Evolutionary conservation across 1,140 invertebrate species (phyloP).

Genomic region (Calliopsis andreniformis): DNA sequence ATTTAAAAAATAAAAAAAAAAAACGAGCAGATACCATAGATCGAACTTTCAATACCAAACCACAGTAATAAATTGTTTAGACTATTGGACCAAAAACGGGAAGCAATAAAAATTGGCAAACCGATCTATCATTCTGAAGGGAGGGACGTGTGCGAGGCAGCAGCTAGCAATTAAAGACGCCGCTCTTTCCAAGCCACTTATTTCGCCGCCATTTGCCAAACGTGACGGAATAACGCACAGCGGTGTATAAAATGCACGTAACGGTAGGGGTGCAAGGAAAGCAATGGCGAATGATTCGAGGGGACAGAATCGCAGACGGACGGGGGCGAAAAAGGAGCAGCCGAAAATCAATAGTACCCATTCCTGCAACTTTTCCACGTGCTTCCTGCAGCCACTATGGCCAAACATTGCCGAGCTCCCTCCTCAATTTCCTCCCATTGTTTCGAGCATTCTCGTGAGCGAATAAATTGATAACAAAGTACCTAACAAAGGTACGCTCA

Average conservation of each 20-base stretch:
- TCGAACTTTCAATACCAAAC: background rate
- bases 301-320: conserved; percentile 58
- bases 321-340: conserved; percentile 63
- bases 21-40: no score
- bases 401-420: background rate
- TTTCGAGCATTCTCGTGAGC: background rate
- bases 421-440: background rate
- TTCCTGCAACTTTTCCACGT: conserved; percentile 43
- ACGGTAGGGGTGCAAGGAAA: conserved; percentile 41
- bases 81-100: background rate
- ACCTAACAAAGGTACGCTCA: no score
- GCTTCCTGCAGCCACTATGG: conserved; percentile 5
- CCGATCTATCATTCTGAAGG: background rate
- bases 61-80: no score
- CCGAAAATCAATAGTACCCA: conserved; percentile 60
- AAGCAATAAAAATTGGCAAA: background rate
- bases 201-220: conserved; percentile 44
- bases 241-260: conserved; percentile 43
- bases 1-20: no score
- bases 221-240: conserved; percentile 38
- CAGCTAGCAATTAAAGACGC: conserved; percentile 39
- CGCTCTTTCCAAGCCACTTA: conserved; percentile 43
- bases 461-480: background rate
- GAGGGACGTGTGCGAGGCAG: no score
- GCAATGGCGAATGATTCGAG: conserved; percentile 62